A percentile compares a stretch with the other conserved stretches of the same genome.
These are phyloP conservation scores for Laticauda laticaudata DNA, from an alignment of 2,113 vertebrate species.

Conservation along the genomic window DNA sequence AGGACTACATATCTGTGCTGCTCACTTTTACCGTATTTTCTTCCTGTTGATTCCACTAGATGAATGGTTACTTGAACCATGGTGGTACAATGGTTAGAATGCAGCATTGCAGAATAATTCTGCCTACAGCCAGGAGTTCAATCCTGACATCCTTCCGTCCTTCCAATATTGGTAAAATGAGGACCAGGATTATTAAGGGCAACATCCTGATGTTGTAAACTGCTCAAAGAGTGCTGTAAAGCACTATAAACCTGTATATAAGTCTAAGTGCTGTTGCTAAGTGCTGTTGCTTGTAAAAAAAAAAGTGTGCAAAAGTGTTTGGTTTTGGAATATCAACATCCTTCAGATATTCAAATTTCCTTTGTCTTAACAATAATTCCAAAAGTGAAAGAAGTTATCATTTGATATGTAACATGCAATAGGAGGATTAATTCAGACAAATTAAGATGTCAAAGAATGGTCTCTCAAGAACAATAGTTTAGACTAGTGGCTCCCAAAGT, in stretches of 20 bases:
- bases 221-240: too few species aligned
- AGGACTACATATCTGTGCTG: neutral
- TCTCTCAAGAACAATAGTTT: neutral
- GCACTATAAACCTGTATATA: too few species aligned
- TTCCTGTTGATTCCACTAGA: neutral
- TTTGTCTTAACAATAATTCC: neutral
- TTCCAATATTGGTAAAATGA: too few species aligned
- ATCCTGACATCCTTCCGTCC: too few species aligned
- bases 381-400: neutral
- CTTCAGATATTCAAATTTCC: neutral
- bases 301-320: neutral
- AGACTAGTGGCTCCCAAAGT: neutral
- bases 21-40: neutral
- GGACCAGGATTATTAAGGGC: too few species aligned
- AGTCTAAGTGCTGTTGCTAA: too few species aligned
- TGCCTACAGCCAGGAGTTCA: neutral
- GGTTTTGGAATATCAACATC: neutral
- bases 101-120: neutral
- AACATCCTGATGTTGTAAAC: too few species aligned
- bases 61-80: neutral
- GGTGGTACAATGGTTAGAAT: neutral
- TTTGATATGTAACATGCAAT: neutral
- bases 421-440: neutral
- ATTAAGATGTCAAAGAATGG: neutral
- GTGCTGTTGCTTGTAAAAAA: neutral